Evolutionary conservation across 2,888 invertebrate species (phyloP).

Genomic region (Disparrhopalites patrizii): DNA sequence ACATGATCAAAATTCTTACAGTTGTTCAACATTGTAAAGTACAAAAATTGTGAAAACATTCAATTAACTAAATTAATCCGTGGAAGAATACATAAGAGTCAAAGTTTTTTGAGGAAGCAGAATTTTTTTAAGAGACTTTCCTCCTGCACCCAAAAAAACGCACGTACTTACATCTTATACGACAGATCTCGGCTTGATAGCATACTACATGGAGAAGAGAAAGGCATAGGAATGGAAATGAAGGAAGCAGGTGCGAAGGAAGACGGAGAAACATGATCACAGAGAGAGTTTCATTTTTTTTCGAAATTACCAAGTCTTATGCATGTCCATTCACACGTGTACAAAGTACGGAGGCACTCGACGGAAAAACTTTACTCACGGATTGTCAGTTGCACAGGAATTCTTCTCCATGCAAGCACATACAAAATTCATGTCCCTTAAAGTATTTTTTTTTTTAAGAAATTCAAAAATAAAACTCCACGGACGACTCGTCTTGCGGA

Average conservation of each 20-base stretch:
- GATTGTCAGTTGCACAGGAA: too few relatives aligned
- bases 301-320: conserved; percentile 22
- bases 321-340: conserved; percentile 27
- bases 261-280: conserved; percentile 25
- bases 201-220: background rate
- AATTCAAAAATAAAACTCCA: too few relatives aligned
- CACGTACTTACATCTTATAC: background rate
- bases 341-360: too few relatives aligned
- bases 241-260: conserved; percentile 28
- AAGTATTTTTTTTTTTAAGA: too few relatives aligned
- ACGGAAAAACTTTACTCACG: too few relatives aligned
- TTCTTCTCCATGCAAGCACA: too few relatives aligned
- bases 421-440: too few relatives aligned
- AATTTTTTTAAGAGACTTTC: too few relatives aligned
- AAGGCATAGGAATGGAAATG: conserved; percentile 9
- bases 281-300: conserved; percentile 7
- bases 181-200: background rate
- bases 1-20: conserved; percentile 22
- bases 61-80: conserved; percentile 26
- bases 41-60: conserved; percentile 27
- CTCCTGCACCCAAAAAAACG: background rate
- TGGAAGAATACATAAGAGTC: background rate
- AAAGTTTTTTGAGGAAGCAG: too few relatives aligned
- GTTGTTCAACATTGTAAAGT: conserved; percentile 7
- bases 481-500: too few relatives aligned